Conservation (phyloP, 2,888 invertebrate species). For the Hecatera dysodea region DNA sequence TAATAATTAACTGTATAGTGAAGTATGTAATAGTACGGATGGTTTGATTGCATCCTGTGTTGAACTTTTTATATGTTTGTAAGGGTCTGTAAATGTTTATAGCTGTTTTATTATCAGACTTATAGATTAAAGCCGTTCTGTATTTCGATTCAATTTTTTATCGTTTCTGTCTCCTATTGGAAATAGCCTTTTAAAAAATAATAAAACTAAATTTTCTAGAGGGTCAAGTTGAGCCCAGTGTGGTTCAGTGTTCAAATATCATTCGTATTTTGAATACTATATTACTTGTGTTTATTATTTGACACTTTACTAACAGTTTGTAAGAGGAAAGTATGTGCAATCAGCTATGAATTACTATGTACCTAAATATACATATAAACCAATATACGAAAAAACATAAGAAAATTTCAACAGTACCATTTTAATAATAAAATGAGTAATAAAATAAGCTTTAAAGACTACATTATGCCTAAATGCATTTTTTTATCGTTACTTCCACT, state of each 20-base stretch:
- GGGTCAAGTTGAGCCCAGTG: neutral
- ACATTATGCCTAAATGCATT: neutral
- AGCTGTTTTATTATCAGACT: conserved; percentile 60
- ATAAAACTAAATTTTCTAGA: neutral
- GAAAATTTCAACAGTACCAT: neutral
- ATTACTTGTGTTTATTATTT: neutral
- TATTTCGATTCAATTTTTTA: conserved; percentile 47
- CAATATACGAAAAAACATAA: neutral
- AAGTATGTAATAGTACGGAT: conserved; percentile 61
- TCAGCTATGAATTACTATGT: neutral
- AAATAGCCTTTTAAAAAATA: neutral
- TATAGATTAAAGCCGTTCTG: conserved; percentile 52
- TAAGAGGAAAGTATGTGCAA: neutral
- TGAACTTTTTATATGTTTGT: conserved; percentile 57
- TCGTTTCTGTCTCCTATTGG: conserved; percentile 23
- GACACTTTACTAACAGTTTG: neutral
- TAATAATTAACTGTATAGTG: conserved; percentile 65
- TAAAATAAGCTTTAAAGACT: neutral
- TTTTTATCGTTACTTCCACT: conserved; percentile 5
- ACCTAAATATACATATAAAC: too few species aligned
- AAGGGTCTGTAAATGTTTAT: conserved; percentile 63
- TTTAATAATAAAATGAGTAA: neutral
- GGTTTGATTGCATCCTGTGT: conserved; percentile 64
- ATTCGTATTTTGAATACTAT: neutral
- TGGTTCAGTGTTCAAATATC: conserved; percentile 5